Conservation (phyloP, 2,888 invertebrate genomes). For the Sphaeridia pumilis region DNA sequence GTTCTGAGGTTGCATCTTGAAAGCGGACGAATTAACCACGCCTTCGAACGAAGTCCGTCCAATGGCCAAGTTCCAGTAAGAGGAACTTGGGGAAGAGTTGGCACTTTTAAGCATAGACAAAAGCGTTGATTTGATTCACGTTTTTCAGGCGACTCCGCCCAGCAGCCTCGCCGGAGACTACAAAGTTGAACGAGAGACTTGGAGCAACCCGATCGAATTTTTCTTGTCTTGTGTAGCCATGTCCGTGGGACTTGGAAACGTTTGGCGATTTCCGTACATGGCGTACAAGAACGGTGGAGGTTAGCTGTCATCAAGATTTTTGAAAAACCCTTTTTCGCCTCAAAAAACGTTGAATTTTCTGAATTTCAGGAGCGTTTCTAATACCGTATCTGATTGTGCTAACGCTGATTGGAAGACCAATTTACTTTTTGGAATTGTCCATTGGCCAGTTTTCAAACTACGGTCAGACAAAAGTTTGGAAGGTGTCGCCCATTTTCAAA, state of each 20-base stretch:
- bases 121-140: too few species aligned
- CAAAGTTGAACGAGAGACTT: slow-evolving; percentile 38
- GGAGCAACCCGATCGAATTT: slow-evolving; percentile 53
- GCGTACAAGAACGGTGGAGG: slow-evolving; percentile 58
- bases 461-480: slow-evolving; percentile 44
- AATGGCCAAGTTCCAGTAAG: too few species aligned
- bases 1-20: too few species aligned
- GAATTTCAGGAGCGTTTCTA: slow-evolving; percentile 15
- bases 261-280: slow-evolving; percentile 56
- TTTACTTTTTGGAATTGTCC: slow-evolving; percentile 39
- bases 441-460: slow-evolving; percentile 44
- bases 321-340: too few species aligned
- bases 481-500: slow-evolving; percentile 36
- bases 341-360: too few species aligned
- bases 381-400: slow-evolving; percentile 49
- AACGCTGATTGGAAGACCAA: slow-evolving; percentile 57
- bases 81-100: too few species aligned
- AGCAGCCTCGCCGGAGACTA: too few species aligned
- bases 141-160: too few species aligned
- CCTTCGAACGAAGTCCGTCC: too few species aligned
- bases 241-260: slow-evolving; percentile 56
- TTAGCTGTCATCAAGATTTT: too few species aligned
- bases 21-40: too few species aligned
- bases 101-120: too few species aligned
- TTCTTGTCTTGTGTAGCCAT: slow-evolving; percentile 59